A percentile compares a stretch with the other conserved stretches of the same genome.
These are phyloP conservation scores for Neotoxoptera formosana DNA, from an alignment of 1,140 invertebrate species.

Conservation along the genomic window DNA sequence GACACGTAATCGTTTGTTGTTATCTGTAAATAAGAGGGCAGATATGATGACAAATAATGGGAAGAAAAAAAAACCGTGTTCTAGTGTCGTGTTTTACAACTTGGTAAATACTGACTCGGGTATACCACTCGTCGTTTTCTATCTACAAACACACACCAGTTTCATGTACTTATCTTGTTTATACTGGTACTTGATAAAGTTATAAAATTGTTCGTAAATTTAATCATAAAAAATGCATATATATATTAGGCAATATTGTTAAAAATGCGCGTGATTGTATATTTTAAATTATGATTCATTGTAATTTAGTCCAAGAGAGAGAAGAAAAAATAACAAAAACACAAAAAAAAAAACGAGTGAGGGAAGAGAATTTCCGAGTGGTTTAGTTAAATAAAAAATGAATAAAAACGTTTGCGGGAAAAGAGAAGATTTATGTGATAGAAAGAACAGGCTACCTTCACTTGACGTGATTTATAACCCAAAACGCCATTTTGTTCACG, in stretches of 20 bases:
- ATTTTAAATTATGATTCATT: slow-evolving; percentile 34
- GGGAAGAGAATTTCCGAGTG: slow-evolving; percentile 54
- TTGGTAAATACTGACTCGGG: slow-evolving; percentile 45
- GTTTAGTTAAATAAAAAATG: slow-evolving; percentile 57
- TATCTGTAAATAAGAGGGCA: slow-evolving; percentile 55
- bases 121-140: slow-evolving; percentile 35
- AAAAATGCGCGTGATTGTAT: slow-evolving; percentile 6
- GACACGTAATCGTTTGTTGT: slow-evolving; percentile 40
- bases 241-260: slow-evolving; percentile 11
- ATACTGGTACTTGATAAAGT: slow-evolving; percentile 42
- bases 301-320: neutral
- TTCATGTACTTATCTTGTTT: slow-evolving; percentile 51
- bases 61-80: slow-evolving; percentile 21
- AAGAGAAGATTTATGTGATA: slow-evolving; percentile 54
- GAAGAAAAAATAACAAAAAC: slow-evolving; percentile 30
- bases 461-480: slow-evolving; percentile 54
- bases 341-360: neutral
- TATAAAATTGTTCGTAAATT: slow-evolving; percentile 51
- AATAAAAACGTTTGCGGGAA: slow-evolving; percentile 35
- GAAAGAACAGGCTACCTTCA: slow-evolving; percentile 50
- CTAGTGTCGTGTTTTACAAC: slow-evolving; percentile 55
- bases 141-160: slow-evolving; percentile 29
- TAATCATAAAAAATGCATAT: slow-evolving; percentile 31
- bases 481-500: slow-evolving; percentile 50
- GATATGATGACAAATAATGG: slow-evolving; percentile 55